These are phyloP conservation scores for Coelopa frigida DNA, from an alignment of 1,140 invertebrate species.

Conservation along the genomic window DNA sequence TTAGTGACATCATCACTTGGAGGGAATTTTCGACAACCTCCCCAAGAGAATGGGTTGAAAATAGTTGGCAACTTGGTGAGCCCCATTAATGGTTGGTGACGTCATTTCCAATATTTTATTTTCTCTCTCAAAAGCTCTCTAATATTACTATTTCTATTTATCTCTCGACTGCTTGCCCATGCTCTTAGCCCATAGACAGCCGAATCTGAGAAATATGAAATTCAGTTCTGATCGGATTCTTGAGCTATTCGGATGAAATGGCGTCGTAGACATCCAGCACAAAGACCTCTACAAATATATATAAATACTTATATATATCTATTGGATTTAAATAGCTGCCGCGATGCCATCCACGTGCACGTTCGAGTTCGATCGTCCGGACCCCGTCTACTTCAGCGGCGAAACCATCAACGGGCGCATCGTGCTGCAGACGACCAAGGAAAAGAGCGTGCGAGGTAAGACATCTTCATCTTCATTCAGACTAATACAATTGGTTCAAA, in stretches of 20 bases:
- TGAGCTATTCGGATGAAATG: too few species aligned
- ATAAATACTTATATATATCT: neutral
- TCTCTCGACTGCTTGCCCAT: neutral
- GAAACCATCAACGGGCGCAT: conserved; percentile 29
- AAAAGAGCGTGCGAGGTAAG: conserved; percentile 27
- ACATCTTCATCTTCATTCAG: too few species aligned
- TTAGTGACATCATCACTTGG: too few species aligned
- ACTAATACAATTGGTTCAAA: neutral
- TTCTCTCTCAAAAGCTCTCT: too few species aligned
- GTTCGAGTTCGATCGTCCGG: conserved; percentile 25
- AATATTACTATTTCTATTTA: neutral
- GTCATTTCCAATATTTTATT: neutral
- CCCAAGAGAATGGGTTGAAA: too few species aligned
- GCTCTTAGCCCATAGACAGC: too few species aligned
- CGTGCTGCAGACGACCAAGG: conserved; percentile 18
- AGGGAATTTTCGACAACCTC: too few species aligned
- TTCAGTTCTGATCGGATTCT: too few species aligned
- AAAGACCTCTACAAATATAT: neutral
- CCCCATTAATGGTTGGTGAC: too few species aligned
- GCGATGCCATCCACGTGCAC: conserved; percentile 23
- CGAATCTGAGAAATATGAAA: too few species aligned
- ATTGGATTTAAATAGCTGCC: neutral
- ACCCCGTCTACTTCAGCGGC: conserved; percentile 29
- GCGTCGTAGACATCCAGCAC: too few species aligned
- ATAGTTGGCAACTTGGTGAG: too few species aligned